These are phyloP conservation scores for Hydroisotoma schaefferi DNA, from an alignment of 2,888 invertebrate species.

Conservation along the genomic window DNA sequence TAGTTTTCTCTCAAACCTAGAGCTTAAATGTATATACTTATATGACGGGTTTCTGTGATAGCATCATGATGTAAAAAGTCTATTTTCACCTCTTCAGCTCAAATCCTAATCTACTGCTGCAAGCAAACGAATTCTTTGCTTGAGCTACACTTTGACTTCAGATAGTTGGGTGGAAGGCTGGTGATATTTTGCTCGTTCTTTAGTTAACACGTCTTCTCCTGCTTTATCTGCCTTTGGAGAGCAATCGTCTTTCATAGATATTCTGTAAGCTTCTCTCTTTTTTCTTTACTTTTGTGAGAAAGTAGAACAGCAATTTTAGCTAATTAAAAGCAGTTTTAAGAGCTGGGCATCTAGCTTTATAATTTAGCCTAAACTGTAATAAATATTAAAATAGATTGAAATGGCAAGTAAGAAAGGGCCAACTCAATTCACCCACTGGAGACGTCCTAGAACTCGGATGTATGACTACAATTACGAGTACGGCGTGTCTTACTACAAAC, in stretches of 20 bases:
- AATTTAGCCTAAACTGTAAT: too few species aligned
- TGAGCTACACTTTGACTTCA: too few species aligned
- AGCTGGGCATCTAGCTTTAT: too few species aligned
- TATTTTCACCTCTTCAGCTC: slow-evolving; percentile 9
- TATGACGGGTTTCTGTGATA: neutral
- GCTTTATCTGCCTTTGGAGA: too few species aligned
- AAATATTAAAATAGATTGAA: neutral
- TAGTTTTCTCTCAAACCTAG: too few species aligned
- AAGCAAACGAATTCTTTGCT: too few species aligned
- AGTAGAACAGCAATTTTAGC: too few species aligned
- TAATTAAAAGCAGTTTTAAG: too few species aligned
- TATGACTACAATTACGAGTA: slow-evolving; percentile 49
- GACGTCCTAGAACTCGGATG: slow-evolving; percentile 36
- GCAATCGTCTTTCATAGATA: too few species aligned
- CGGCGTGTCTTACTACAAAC: slow-evolving; percentile 49
- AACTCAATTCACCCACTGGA: slow-evolving; percentile 5
- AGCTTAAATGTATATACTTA: neutral
- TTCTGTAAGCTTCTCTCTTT: neutral
- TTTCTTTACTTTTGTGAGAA: too few species aligned
- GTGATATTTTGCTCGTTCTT: neutral
- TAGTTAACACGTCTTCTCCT: neutral
- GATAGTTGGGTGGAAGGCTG: too few species aligned
- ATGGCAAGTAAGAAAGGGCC: slow-evolving; percentile 5
- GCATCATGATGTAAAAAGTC: slow-evolving; percentile 4
- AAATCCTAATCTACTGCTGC: neutral